Evolutionary conservation across 2,888 invertebrate species (phyloP).

Genomic region (Trissolcus japonicus): DNA sequence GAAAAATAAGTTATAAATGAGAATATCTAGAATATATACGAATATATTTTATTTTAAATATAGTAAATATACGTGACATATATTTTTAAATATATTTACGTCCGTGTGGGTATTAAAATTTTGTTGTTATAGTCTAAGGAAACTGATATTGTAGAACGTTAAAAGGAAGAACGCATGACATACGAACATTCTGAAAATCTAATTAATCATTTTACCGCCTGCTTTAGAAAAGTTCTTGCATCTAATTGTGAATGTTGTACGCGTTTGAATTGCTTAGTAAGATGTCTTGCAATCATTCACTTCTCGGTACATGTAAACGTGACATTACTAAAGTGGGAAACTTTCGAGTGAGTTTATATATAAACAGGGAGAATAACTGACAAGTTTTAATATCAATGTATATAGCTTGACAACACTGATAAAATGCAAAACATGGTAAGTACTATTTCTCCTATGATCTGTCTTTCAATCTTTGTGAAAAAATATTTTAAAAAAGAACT

Average conservation of each 20-base stretch:
- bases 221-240: constrained; percentile 15
- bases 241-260: constrained; percentile 34
- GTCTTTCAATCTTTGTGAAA: not conserved
- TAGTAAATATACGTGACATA: no score
- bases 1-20: no score
- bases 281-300: constrained; percentile 36
- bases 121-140: no score
- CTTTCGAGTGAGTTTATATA: constrained; percentile 45
- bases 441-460: not conserved
- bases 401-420: constrained; percentile 26
- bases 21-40: no score
- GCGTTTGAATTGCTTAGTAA: constrained; percentile 28
- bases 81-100: no score
- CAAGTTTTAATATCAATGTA: constrained; percentile 27
- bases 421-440: constrained; percentile 25
- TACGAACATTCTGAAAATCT: not conserved
- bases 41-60: no score
- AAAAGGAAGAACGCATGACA: not conserved
- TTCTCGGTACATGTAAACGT: constrained; percentile 44
- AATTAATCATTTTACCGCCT: not conserved
- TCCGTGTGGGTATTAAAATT: no score
- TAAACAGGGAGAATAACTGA: constrained; percentile 39
- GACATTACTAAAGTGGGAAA: constrained; percentile 37
- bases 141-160: no score
- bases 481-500: not conserved